Percentiles rank a stretch among this genome's conserved stretches.
These are phyloP conservation scores for Porites evermanni DNA, from an alignment of 92 coral and sea anemone species.

Conservation along the genomic window DNA sequence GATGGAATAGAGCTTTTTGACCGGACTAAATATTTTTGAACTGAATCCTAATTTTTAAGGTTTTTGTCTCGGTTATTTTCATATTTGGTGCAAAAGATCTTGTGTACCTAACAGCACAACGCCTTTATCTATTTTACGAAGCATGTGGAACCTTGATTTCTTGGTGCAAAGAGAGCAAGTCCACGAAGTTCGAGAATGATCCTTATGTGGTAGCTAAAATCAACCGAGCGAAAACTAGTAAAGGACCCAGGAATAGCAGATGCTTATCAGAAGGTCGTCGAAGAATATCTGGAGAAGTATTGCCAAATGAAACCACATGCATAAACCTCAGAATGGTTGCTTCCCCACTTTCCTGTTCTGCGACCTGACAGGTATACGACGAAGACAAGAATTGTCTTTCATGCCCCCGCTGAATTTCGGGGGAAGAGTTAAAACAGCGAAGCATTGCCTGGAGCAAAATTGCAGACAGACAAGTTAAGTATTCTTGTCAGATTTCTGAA, in stretches of 20 bases:
- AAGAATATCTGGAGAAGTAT: too few species aligned
- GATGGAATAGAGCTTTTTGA: too few species aligned
- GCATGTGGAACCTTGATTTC: not conserved
- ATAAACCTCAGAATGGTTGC: not conserved
- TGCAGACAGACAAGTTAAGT: slow-evolving; percentile 45
- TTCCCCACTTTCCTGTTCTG: slow-evolving; percentile 38
- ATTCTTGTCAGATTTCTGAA: slow-evolving; percentile 38
- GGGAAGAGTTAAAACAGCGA: slow-evolving; percentile 54
- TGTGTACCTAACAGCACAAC: too few species aligned
- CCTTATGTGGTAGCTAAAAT: slow-evolving; percentile 21
- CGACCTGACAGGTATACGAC: slow-evolving; percentile 26
- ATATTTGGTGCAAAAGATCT: too few species aligned
- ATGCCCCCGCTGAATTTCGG: slow-evolving; percentile 6
- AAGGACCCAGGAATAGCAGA: too few species aligned
- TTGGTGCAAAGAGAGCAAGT: slow-evolving; percentile 40
- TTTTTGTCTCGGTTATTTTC: too few species aligned
- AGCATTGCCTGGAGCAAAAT: slow-evolving; percentile 52
- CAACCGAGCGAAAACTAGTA: too few species aligned
- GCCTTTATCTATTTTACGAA: too few species aligned
- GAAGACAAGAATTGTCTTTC: not conserved
- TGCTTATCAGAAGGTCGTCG: too few species aligned
- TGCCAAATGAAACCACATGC: too few species aligned
- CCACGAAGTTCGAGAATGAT: slow-evolving; percentile 14
- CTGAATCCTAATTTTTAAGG: too few species aligned
- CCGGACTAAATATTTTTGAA: too few species aligned